Evolutionary conservation across 2,797 vertebrate genomes (phyloP).

Genomic region (Miichthys miiuy): DNA sequence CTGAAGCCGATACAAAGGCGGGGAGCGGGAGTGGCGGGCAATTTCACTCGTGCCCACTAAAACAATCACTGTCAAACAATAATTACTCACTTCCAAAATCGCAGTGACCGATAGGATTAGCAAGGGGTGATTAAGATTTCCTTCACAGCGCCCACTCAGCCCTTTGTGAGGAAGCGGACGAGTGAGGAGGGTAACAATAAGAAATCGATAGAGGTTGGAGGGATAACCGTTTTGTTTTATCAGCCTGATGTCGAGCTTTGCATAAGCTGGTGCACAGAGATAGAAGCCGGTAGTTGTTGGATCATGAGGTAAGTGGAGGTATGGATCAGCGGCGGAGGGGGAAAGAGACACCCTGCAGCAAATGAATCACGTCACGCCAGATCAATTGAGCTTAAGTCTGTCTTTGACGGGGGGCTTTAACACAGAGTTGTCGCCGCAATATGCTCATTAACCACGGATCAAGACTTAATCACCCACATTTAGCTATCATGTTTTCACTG

Average conservation of each 20-base stretch:
- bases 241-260: constrained; percentile 64
- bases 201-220: constrained; percentile 74
- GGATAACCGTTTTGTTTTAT: constrained; percentile 81
- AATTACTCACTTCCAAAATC: constrained; percentile 65
- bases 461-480: constrained; percentile 68
- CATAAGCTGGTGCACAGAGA: constrained; percentile 50
- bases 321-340: constrained; percentile 59
- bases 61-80: constrained; percentile 50
- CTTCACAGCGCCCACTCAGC: constrained; percentile 57
- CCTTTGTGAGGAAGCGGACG: constrained; percentile 48
- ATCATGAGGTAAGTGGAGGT: constrained; percentile 70
- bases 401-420: constrained; percentile 60
- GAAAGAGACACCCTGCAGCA: constrained; percentile 57
- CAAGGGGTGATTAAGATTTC: constrained; percentile 75
- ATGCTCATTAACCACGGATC: constrained; percentile 73
- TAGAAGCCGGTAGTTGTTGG: constrained; percentile 53
- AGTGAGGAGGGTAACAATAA: constrained; percentile 73
- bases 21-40: constrained; percentile 17
- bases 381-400: constrained; percentile 76
- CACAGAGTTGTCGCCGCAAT: constrained; percentile 52
- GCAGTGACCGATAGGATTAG: constrained; percentile 49
- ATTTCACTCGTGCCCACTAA: constrained; percentile 41
- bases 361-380: constrained; percentile 76
- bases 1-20: constrained; percentile 27
- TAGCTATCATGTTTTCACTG: constrained; percentile 57